phyloP scores from a whole-genome alignment of 2,113 vertebrate genomes.

The Chrysemys picta region DNA sequence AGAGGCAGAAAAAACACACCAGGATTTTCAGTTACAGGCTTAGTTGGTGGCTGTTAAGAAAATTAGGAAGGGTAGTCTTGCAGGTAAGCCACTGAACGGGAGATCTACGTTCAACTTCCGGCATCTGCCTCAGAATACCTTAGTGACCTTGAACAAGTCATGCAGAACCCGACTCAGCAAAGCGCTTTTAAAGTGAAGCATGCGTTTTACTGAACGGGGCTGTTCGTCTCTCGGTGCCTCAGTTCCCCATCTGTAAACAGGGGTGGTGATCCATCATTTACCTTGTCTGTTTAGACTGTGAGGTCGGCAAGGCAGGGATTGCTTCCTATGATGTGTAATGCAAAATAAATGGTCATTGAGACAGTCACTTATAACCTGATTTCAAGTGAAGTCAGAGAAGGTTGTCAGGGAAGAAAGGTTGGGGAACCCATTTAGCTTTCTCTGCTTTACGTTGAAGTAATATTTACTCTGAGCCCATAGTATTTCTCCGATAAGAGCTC shows the following conservation, averaged over 20 bases:
- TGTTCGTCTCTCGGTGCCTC: neutral
- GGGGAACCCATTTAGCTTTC: neutral
- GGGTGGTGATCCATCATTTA: neutral
- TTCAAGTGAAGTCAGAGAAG: neutral
- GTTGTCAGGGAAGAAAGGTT: neutral
- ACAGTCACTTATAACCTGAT: neutral
- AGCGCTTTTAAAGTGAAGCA: fast-evolving
- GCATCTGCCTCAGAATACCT: neutral
- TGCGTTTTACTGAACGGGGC: fast-evolving
- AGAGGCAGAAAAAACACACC: neutral
- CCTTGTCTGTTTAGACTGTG: fast-evolving
- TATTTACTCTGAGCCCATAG: neutral
- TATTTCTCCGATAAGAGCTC: neutral
- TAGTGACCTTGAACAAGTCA: neutral
- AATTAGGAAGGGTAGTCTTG: neutral
- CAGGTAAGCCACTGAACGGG: fast-evolving
- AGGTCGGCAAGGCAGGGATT: neutral
- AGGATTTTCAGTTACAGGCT: neutral
- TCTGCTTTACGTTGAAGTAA: neutral
- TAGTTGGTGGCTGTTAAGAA: neutral
- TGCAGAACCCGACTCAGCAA: fast-evolving
- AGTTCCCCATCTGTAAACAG: neutral
- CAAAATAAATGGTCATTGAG: fast-evolving
- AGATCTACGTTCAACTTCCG: neutral
- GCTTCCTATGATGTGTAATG: fast-evolving